Conservation (phyloP, 2,797 vertebrate species). For the Pampus argenteus region DNA sequence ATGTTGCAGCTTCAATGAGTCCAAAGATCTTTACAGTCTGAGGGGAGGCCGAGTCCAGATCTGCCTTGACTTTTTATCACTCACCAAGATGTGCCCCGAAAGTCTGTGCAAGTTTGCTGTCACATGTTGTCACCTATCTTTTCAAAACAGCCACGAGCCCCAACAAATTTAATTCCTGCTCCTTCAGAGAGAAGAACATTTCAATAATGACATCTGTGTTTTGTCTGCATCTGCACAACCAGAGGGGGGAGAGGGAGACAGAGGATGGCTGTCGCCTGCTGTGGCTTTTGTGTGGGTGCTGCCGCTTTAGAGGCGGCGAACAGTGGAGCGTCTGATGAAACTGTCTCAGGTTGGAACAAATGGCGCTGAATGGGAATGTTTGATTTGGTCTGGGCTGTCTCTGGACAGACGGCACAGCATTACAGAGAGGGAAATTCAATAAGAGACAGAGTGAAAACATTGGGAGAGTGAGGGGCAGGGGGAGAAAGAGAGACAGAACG, state of each 20-base stretch:
- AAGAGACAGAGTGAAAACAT: slow-evolving; percentile 79
- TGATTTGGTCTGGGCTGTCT: slow-evolving; percentile 84
- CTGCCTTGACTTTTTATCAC: slow-evolving; percentile 65
- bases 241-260: slow-evolving; percentile 38
- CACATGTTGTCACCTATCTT: slow-evolving; percentile 64
- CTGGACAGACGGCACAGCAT: slow-evolving; percentile 78
- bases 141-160: slow-evolving; percentile 70
- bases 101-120: slow-evolving; percentile 47
- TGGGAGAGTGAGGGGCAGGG: slow-evolving; percentile 70
- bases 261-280: slow-evolving; percentile 62
- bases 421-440: slow-evolving; percentile 81
- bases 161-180: slow-evolving; percentile 78
- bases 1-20: not conserved
- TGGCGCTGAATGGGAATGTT: slow-evolving; percentile 82
- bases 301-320: slow-evolving; percentile 69
- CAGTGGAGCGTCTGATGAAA: slow-evolving; percentile 70
- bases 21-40: not conserved
- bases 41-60: slow-evolving; percentile 1
- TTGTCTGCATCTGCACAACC: slow-evolving; percentile 72
- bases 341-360: slow-evolving; percentile 76
- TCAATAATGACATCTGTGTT: slow-evolving; percentile 83
- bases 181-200: slow-evolving; percentile 73
- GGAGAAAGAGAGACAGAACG: slow-evolving; percentile 75
- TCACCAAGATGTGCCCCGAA: slow-evolving; percentile 38
- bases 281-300: slow-evolving; percentile 76